phyloP scores from a whole-genome alignment of 2,113 vertebrate genomes.

The Ginglymostoma cirratum region DNA sequence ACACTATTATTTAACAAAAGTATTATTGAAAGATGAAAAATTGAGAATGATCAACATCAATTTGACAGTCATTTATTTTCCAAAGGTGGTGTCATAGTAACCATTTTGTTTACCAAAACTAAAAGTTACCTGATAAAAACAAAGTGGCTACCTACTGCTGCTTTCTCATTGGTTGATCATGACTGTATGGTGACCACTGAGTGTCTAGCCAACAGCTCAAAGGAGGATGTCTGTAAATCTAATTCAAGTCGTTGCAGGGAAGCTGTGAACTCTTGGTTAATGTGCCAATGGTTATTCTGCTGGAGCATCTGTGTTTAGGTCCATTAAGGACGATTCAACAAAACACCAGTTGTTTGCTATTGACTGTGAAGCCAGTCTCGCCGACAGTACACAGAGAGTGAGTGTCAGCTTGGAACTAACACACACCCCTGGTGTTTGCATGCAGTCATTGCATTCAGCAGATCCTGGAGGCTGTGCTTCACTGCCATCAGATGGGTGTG shows the following conservation, averaged over 20 bases:
- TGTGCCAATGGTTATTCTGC: slow-evolving; percentile 20
- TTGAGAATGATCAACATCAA: not conserved
- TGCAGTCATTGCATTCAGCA: slow-evolving; percentile 99
- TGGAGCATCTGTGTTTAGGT: slow-evolving; percentile 37
- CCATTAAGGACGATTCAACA: slow-evolving; percentile 6
- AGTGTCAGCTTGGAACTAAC: slow-evolving; percentile 77
- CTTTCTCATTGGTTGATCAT: not conserved
- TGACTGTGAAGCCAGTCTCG: slow-evolving; percentile 51
- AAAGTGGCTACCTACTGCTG: not conserved
- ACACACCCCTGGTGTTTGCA: slow-evolving; percentile 87
- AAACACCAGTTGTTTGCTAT: slow-evolving; percentile 44
- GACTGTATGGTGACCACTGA: not conserved
- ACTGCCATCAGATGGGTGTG: slow-evolving; percentile 97
- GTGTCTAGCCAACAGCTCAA: not conserved
- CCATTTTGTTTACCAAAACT: not conserved
- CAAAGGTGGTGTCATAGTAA: not conserved
- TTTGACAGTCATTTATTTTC: not conserved
- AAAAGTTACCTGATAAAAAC: not conserved
- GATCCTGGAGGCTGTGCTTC: slow-evolving; percentile 95
- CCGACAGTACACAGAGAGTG: slow-evolving; percentile 61
- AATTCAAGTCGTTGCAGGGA: not conserved
- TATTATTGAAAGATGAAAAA: not conserved
- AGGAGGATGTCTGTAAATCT: not conserved
- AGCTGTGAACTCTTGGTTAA: not conserved
- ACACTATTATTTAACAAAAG: not conserved